Percentiles rank a stretch among this genome's conserved stretches.
phyloP scores from a whole-genome alignment of 2,888 invertebrate genomes.

The Lepidocyrtoides sp. region DNA sequence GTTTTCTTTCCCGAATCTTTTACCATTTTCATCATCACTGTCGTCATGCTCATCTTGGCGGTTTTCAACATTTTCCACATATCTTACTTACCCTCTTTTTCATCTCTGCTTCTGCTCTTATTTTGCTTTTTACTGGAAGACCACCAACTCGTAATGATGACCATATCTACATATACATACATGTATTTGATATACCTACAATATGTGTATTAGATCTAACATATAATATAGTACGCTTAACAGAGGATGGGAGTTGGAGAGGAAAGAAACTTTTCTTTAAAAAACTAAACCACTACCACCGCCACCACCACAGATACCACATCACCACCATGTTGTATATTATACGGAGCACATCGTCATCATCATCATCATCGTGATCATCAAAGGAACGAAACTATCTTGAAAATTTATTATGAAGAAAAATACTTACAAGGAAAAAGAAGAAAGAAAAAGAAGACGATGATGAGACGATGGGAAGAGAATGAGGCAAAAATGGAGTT shows the following conservation, averaged over 20 bases:
- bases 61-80: conserved; percentile 56
- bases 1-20: conserved; percentile 5
- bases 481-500: conserved; percentile 56
- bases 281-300: conserved; percentile 64
- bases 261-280: conserved; percentile 51
- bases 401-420: conserved; percentile 71
- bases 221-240: neutral
- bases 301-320: conserved; percentile 60
- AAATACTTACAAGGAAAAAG: conserved; percentile 44
- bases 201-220: too few species aligned
- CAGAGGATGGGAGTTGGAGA: neutral
- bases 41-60: conserved; percentile 62
- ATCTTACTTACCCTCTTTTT: conserved; percentile 9
- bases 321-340: conserved; percentile 57
- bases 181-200: too few species aligned
- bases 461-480: conserved; percentile 50
- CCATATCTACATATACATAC: conserved; percentile 22
- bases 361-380: conserved; percentile 37
- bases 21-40: neutral
- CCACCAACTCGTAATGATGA: conserved; percentile 67
- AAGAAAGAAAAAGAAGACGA: conserved; percentile 26
- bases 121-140: conserved; percentile 61
- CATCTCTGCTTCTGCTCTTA: neutral
- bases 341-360: conserved; percentile 50
- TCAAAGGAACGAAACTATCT: conserved; percentile 63